phyloP scores from a whole-genome alignment of 2,113 vertebrate species.

The Oenanthe oenanthe region DNA sequence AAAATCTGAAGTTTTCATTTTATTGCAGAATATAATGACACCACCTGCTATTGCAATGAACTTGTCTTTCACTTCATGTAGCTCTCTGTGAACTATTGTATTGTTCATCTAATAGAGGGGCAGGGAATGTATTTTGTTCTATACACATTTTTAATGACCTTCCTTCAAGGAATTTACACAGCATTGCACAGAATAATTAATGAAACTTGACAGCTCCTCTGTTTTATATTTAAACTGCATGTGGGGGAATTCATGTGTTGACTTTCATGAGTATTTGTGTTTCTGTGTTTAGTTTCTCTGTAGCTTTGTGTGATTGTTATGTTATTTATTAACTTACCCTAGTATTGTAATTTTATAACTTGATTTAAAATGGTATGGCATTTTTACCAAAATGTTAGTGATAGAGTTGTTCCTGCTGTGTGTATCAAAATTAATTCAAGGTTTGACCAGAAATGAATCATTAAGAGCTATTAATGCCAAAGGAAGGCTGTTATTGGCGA shows the following conservation, averaged over 20 bases:
- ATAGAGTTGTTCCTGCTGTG: neutral
- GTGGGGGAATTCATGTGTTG: neutral
- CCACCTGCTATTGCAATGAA: neutral
- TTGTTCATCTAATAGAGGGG: neutral
- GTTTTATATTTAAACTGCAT: neutral
- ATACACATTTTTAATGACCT: neutral
- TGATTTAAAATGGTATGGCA: neutral
- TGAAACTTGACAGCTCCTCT: neutral
- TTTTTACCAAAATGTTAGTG: neutral
- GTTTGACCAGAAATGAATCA: neutral
- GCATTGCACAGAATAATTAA: neutral
- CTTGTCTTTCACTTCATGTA: neutral
- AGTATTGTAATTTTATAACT: neutral
- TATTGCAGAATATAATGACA: neutral
- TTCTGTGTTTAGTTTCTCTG: neutral
- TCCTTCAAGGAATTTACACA: neutral
- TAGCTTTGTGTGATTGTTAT: neutral
- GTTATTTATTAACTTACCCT: neutral
- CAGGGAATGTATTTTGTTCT: neutral
- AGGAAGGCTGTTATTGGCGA: neutral
- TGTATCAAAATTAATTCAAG: neutral
- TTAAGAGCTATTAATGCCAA: neutral
- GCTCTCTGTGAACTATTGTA: neutral
- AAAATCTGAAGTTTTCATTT: neutral
- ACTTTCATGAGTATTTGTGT: neutral